Evolutionary conservation across 2,797 vertebrate genomes (phyloP).

Genomic region (Sternarchorhynchus goeldii): DNA sequence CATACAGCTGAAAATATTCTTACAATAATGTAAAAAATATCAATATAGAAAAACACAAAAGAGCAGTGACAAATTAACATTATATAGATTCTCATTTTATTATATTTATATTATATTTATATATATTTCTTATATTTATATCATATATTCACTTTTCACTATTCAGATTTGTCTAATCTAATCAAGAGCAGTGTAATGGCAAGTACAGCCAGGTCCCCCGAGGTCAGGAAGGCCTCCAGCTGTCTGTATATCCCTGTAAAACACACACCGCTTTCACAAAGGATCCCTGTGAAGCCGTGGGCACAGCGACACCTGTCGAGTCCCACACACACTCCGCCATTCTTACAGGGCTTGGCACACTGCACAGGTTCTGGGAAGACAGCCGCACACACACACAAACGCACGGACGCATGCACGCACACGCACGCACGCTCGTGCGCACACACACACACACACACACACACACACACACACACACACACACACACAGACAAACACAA

Average conservation of each 20-base stretch:
- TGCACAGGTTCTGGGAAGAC: constrained; percentile 71
- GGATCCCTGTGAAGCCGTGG: constrained; percentile 69
- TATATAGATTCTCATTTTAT: too few species aligned
- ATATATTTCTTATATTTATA: too few species aligned
- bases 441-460: not conserved
- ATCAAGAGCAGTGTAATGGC: not conserved
- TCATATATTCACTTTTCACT: too few species aligned
- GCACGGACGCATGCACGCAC: not conserved
- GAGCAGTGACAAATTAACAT: too few species aligned
- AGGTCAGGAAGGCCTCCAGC: too few species aligned
- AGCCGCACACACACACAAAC: not conserved
- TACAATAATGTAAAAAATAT: too few species aligned
- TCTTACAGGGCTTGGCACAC: constrained; percentile 75
- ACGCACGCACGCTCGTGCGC: constrained; percentile 7
- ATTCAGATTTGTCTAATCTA: too few species aligned
- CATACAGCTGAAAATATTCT: too few species aligned
- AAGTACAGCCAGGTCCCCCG: not conserved
- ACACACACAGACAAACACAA: too few species aligned
- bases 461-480: constrained; percentile 12
- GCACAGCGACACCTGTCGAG: constrained; percentile 76
- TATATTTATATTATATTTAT: too few species aligned
- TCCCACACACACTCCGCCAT: constrained; percentile 75
- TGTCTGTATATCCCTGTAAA: not conserved
- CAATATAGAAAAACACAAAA: too few species aligned
- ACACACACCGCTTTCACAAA: constrained; percentile 76